A percentile compares a stretch with the other conserved stretches of the same genome.
These are phyloP conservation scores for Drepana falcataria DNA, from an alignment of 2,888 invertebrate species.

Conservation along the genomic window DNA sequence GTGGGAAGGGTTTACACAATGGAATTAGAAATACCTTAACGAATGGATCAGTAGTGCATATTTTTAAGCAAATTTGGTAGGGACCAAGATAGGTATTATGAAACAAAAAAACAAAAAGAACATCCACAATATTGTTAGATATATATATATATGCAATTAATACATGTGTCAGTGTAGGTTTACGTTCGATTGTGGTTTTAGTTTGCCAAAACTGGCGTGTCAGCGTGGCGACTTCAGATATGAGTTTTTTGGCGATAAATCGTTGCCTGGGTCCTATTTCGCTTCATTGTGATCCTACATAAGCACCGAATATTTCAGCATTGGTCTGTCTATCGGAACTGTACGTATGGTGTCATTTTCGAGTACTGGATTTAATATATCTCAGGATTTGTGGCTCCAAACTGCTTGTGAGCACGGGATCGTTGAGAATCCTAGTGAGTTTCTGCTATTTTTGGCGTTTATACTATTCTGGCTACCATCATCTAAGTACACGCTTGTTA, in stretches of 20 bases:
- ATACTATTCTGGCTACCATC: neutral
- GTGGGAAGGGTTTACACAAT: too few relatives aligned
- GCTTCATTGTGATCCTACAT: slow-evolving; percentile 28
- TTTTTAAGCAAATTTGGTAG: too few relatives aligned
- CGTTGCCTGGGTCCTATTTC: slow-evolving; percentile 28
- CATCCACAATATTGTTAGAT: too few relatives aligned
- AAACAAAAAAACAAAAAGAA: too few relatives aligned
- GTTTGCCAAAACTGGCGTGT: slow-evolving; percentile 30
- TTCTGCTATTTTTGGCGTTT: too few relatives aligned
- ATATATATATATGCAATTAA: slow-evolving; percentile 13
- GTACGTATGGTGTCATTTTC: neutral
- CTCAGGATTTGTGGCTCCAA: too few relatives aligned
- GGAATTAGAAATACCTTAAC: too few relatives aligned
- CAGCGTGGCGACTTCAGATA: slow-evolving; percentile 38
- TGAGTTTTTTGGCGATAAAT: slow-evolving; percentile 38
- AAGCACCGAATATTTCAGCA: slow-evolving; percentile 24
- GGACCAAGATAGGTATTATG: too few relatives aligned
- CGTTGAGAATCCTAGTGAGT: too few relatives aligned
- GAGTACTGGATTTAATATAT: neutral
- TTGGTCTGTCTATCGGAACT: neutral
- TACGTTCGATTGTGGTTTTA: slow-evolving; percentile 17
- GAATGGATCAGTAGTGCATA: too few relatives aligned
- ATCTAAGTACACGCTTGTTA: neutral
- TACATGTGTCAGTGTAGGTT: slow-evolving; percentile 11
- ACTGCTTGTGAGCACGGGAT: neutral